These are phyloP conservation scores for Drosophila gaucha DNA, from an alignment of 2,888 invertebrate genomes.

Conservation along the genomic window DNA sequence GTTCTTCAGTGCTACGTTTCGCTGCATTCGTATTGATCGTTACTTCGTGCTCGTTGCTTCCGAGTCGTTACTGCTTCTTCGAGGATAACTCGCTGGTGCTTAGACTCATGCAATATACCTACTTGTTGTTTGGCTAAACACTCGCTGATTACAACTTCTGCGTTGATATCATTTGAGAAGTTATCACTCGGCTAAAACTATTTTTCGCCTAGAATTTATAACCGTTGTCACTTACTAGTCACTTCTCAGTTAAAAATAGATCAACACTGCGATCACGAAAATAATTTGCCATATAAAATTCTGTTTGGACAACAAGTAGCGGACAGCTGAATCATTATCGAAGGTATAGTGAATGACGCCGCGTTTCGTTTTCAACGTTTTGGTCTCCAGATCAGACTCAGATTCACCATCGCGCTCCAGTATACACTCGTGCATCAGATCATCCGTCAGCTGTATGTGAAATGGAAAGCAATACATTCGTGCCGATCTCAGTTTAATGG, in stretches of 20 bases:
- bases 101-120: too few relatives aligned
- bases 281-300: not conserved
- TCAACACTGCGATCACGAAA: not conserved
- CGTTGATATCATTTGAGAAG: too few relatives aligned
- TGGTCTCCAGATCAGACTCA: not conserved
- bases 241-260: not conserved
- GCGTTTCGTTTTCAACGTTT: slow-evolving; percentile 9
- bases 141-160: too few relatives aligned
- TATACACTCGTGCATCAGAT: slow-evolving; percentile 54
- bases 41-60: too few relatives aligned
- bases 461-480: slow-evolving; percentile 60
- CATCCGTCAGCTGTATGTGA: slow-evolving; percentile 60
- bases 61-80: too few relatives aligned
- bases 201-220: too few relatives aligned
- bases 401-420: slow-evolving; percentile 1
- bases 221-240: too few relatives aligned
- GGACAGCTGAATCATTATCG: slow-evolving; percentile 11
- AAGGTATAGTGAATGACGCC: slow-evolving; percentile 51
- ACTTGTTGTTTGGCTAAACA: too few relatives aligned
- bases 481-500: slow-evolving; percentile 21
- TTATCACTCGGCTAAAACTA: too few relatives aligned
- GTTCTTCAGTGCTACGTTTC: too few relatives aligned
- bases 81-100: too few relatives aligned
- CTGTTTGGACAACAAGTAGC: not conserved
- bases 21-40: too few relatives aligned